These are phyloP conservation scores for Lithophane semibrunnea DNA, from an alignment of 2,888 invertebrate genomes.

Conservation along the genomic window DNA sequence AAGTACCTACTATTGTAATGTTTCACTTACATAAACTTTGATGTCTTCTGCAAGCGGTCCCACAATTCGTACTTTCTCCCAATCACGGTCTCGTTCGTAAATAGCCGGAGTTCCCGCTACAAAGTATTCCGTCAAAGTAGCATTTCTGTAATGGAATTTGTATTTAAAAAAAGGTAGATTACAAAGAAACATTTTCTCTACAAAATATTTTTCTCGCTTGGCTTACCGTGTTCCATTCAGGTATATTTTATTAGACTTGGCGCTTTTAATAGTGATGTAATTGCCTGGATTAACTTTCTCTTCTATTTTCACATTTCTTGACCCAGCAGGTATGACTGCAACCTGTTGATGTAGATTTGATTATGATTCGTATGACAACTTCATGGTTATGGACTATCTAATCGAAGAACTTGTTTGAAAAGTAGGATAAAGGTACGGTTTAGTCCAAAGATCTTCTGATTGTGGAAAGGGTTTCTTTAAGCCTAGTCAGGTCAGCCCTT, in stretches of 20 bases:
- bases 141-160: conserved; percentile 87
- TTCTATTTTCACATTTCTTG: conserved; percentile 94
- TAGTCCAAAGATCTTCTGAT: conserved; percentile 1
- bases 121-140: conserved; percentile 94
- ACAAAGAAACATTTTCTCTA: conserved; percentile 9
- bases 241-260: conserved; percentile 93
- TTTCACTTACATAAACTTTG: conserved; percentile 93
- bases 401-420: conserved; percentile 33
- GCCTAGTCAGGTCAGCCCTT: neutral
- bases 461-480: conserved; percentile 1
- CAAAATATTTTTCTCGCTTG: neutral
- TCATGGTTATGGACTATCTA: conserved; percentile 20
- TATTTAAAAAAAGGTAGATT: conserved; percentile 12
- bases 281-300: conserved; percentile 94
- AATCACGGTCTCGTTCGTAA: conserved; percentile 94
- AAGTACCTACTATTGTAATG: neutral
- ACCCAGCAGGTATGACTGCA: conserved; percentile 94
- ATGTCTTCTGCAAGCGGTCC: conserved; percentile 96
- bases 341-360: conserved; percentile 82
- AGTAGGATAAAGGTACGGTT: neutral
- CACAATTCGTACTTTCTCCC: conserved; percentile 95
- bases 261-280: conserved; percentile 94
- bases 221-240: conserved; percentile 94
- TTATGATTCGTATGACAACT: conserved; percentile 25
- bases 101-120: conserved; percentile 95